Base-by-base conservation (phyloP, 2,797 vertebrate species). In the Acanthurus tractus region DNA sequence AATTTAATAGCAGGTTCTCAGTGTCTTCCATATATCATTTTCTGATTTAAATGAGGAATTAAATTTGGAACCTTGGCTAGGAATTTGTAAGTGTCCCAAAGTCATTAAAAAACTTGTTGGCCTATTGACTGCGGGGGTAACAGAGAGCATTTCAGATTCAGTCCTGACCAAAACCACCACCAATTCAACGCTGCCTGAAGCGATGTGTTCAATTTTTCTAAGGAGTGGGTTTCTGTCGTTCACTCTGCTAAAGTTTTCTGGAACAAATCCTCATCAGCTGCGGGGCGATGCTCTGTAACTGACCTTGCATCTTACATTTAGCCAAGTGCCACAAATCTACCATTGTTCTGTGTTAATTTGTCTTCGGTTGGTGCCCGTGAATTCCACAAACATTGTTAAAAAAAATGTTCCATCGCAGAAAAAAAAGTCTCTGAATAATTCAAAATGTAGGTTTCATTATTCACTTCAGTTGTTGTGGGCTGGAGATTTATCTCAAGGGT, bases 1-100 rank as follows among this genome's bases (percentile, higher is more conserved):
- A 66, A 62, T 82, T 72, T 65, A 73, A 88, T 73, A 61, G 65
- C 63, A 55, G 42, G 73, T 78, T 76, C 63, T 80, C 55, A 62
- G 48, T 56, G 34, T 77, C 61, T 49, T 68, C 40, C 56, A 59
- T 68, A 53, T 46, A 66, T 76, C 40, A 50, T 46, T 55, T 6
- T 10, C 25, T 48, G 63, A 79, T 80, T 79, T 65, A 50, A 81
- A 78, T 34, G 57, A n/a, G 14, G 25, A 13, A 34, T 34, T 6
- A 53, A 52, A 45, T 71, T 65, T 65, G 42, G 45, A 22, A 78
- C 44, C 45, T 74, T 23, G 44, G 53, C 29, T 59, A 42, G 44
- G 64, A 34, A 75, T 66, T 76, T 57, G 15, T 40, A 40, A 23
- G 34, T 42, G 52, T 17, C 36, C 29, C 4, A 8, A 2, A 63